Evolutionary conservation across 2,797 vertebrate species (phyloP).

Genomic region (Harpia harpyja): DNA sequence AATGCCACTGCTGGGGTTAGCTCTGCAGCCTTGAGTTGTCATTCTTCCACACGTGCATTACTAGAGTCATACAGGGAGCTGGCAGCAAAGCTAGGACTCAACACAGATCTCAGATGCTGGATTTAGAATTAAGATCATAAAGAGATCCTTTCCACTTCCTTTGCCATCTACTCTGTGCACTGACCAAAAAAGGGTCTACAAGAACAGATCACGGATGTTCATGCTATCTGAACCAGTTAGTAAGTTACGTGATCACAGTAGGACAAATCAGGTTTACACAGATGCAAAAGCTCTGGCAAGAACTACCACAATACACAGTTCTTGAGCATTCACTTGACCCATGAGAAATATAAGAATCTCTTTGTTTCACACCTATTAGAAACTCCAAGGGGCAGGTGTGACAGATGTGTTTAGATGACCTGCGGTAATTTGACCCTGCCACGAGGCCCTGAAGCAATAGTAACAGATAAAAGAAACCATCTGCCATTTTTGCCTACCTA

Average conservation of each 20-base stretch:
- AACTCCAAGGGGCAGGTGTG: neutral
- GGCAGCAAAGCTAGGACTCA: neutral
- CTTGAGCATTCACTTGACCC: neutral
- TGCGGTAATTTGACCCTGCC: neutral
- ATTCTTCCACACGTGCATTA: neutral
- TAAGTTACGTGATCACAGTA: neutral
- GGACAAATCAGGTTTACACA: neutral
- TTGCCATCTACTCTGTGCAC: neutral
- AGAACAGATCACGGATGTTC: fast-evolving
- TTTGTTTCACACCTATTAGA: neutral
- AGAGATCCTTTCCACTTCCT: neutral
- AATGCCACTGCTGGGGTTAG: neutral
- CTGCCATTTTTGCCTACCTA: neutral
- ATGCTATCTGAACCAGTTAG: neutral
- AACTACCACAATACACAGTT: neutral
- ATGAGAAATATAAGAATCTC: neutral
- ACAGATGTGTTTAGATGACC: neutral
- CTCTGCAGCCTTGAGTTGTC: neutral
- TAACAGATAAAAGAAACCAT: neutral
- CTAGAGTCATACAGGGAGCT: neutral
- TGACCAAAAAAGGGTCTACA: neutral
- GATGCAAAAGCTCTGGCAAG: neutral
- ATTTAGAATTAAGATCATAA: neutral
- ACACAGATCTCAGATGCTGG: neutral
- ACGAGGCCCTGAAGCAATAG: neutral